These are phyloP conservation scores for Drosophila athabasca DNA, from an alignment of 1,140 invertebrate genomes.

Conservation along the genomic window DNA sequence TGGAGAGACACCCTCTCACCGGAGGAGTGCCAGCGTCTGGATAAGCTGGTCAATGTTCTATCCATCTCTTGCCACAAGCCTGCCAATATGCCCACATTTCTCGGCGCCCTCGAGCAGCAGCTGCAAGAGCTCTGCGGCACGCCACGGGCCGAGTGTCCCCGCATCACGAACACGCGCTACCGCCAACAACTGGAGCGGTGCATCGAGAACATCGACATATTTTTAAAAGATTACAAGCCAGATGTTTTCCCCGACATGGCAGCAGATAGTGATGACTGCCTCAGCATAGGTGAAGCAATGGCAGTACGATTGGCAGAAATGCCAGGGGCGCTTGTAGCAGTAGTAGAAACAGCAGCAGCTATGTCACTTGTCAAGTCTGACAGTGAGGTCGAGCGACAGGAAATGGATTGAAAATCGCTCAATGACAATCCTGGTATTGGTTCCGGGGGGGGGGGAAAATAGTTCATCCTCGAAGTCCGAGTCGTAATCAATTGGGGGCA, in stretches of 20 bases:
- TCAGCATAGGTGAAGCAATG: no score
- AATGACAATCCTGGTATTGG: no score
- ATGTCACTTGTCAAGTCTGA: no score
- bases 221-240: slow-evolving; percentile 83
- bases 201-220: slow-evolving; percentile 84
- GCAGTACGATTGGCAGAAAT: no score
- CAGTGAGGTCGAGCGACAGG: no score
- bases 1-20: slow-evolving; percentile 63
- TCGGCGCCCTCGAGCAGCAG: slow-evolving; percentile 85
- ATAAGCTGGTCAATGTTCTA: slow-evolving; percentile 52
- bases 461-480: no score
- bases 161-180: slow-evolving; percentile 88
- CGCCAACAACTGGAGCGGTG: slow-evolving; percentile 86
- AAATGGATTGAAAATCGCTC: no score
- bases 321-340: no score
- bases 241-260: slow-evolving; percentile 86
- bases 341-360: no score
- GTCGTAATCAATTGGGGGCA: no score
- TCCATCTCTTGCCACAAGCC: slow-evolving; percentile 88
- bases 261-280: no score
- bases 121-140: slow-evolving; percentile 88
- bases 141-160: slow-evolving; percentile 86
- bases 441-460: no score
- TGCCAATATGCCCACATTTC: slow-evolving; percentile 74
- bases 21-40: slow-evolving; percentile 44